Base-by-base conservation (phyloP, 2,888 invertebrate genomes). In the Amphipyra berbera region DNA sequence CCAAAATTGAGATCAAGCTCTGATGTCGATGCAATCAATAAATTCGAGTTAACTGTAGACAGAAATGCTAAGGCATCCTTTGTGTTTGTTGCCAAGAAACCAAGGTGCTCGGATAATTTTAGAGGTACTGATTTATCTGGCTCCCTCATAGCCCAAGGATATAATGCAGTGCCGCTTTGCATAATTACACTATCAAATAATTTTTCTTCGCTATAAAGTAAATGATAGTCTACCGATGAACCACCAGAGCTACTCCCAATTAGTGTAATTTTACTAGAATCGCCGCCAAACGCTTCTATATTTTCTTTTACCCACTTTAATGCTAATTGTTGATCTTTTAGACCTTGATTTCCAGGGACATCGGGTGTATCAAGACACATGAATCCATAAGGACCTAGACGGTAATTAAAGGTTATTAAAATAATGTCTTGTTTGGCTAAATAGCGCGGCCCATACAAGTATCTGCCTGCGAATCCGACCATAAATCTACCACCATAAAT, bases 351-450 rank as follows among this genome's bases (percentile, higher is more conserved):
- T 0, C 90, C 90, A 0, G 88, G 85, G 6, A 89, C 76, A 9
- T 85, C 79, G 0, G 85, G 80, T 0, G 76, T 85, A 27, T 86
- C 82, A 1, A 90, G 71, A 52, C 89, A 89, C 84, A 90, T 87
- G 57, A 90, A 91, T 0, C 91, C 91, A 45, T 89, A 90, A 2
- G 85, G 84, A 0, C 88, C 88, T 0, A 90, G 7, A 8, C 91
- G 80, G 47, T 89, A 91, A 60, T 90, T 90, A 0, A 90, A 21
- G 1, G 87, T 85, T 0, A 91, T 87, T 27, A 89, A 62, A 40
- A 90, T 82, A 0, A 90, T 69, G 21, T 88, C 83, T 40, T 90
- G 85, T 53, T 79, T 76, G 0, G 89, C 79, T 46, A 91, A 73
- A 61, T 76, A 86, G 35, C 75, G 76, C 0, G 88, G 87, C 1